Base-by-base conservation (phyloP, 2,888 invertebrate species). In the Leucophenga montana region DNA sequence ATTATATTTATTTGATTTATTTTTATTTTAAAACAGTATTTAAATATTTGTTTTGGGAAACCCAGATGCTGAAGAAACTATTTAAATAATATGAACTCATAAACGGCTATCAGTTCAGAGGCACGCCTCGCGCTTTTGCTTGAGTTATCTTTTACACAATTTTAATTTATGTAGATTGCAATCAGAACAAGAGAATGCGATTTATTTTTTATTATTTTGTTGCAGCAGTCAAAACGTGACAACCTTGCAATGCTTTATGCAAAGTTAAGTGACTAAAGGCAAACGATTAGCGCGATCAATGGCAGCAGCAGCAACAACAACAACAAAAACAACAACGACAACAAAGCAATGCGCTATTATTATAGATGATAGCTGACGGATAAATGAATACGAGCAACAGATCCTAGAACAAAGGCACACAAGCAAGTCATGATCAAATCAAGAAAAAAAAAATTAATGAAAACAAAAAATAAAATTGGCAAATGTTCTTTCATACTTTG, bases 91-190 rank as follows among this genome's bases (percentile, higher is more conserved):
- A 57, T 57, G 27, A 57, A 57, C 57, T 33, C 27, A 57, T 57
- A n/a, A n/a, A 27, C 20, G n/a, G 57, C 57, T 57, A 57, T 31
- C 27, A 33, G 33, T 57, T 22, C 57, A 18, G 39, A 13, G 57
- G 57, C 57, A 57, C 27, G 27, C 31, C 57, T 22, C 11, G 39
- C 39, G 39, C 39, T 11, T 39, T 39, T 39, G 39, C 8, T 39
- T 8, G 11, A 39, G 39, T 39, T 57, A 57, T 22, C 56, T 61
- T 48, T 64, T 48, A 69, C 44, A 66, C 66, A 66, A 39, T 68
- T 73, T 73, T 78, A 75, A 61, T 80, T 77, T 80, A 77, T 80
- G 77, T 77, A 77, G 73, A 76, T 80, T 76, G 73, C 72, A 75
- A 80, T 79, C 78, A 70, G 67, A 76, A 79, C 75, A 78, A 76